These are phyloP conservation scores for Acleris holmiana DNA, from an alignment of 2,888 invertebrate species.

Conservation along the genomic window DNA sequence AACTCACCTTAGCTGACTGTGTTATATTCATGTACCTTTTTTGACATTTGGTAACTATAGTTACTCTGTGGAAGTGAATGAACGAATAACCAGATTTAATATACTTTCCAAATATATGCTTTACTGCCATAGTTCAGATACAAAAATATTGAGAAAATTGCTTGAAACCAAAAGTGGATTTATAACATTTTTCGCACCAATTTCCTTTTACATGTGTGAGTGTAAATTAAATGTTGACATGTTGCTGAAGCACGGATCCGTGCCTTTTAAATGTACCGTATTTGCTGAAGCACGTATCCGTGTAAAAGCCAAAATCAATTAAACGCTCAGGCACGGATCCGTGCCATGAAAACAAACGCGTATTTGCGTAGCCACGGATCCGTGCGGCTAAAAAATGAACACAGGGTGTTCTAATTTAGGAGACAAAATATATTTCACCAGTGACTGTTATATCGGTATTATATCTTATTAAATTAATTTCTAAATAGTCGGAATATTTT, in stretches of 20 bases:
- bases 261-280: no score
- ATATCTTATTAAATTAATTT: no score
- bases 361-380: no score
- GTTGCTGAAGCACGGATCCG: not conserved
- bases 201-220: not conserved
- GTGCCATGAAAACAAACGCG: no score
- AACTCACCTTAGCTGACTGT: not conserved
- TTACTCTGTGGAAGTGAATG: conserved; percentile 1
- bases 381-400: no score
- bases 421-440: no score
- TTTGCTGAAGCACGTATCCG: not conserved
- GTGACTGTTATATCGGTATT: no score
- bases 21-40: conserved; percentile 1
- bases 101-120: not conserved
- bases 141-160: conserved; percentile 3
- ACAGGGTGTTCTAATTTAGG: no score
- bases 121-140: conserved; percentile 1
- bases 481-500: no score
- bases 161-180: not conserved
- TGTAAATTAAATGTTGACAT: not conserved
- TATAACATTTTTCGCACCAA: conserved; percentile 1
- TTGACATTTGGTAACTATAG: not conserved
- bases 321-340: no score
- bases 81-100: not conserved
- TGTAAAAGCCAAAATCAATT: not conserved